Conservation (phyloP, 2,888 invertebrate genomes). For the Tetranychus truncatus region DNA sequence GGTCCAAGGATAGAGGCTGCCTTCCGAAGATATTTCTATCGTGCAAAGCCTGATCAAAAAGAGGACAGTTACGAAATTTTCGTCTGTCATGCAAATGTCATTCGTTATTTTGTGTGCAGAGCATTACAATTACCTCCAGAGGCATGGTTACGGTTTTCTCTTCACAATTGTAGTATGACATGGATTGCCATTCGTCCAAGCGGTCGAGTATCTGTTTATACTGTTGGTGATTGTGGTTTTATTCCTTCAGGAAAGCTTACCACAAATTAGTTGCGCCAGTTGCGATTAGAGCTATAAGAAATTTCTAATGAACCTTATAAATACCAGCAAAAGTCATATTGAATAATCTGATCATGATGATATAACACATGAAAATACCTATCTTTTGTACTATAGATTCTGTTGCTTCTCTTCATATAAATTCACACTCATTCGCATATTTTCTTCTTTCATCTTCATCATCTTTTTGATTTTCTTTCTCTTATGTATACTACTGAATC, state of each 20-base stretch:
- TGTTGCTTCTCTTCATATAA: neutral
- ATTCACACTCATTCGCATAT: no score
- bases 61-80: slow-evolving; percentile 69
- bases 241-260: slow-evolving; percentile 50
- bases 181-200: slow-evolving; percentile 67
- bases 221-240: slow-evolving; percentile 72
- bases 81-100: slow-evolving; percentile 95
- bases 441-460: no score
- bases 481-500: no score
- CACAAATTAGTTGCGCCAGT: neutral
- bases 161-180: slow-evolving; percentile 83
- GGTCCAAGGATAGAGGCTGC: slow-evolving; percentile 87
- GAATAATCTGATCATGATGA: neutral
- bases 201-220: slow-evolving; percentile 62
- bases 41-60: slow-evolving; percentile 60
- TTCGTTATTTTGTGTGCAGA: slow-evolving; percentile 46
- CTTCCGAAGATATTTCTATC: slow-evolving; percentile 75
- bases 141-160: slow-evolving; percentile 77
- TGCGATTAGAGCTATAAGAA: neutral
- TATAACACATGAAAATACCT: neutral
- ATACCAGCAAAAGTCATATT: neutral
- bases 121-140: slow-evolving; percentile 91
- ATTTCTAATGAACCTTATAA: neutral
- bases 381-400: neutral
- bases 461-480: no score